Evolutionary conservation across 53 echinoderm and acorn worm species (phyloP).

Genomic region (Zoroaster sp.): DNA sequence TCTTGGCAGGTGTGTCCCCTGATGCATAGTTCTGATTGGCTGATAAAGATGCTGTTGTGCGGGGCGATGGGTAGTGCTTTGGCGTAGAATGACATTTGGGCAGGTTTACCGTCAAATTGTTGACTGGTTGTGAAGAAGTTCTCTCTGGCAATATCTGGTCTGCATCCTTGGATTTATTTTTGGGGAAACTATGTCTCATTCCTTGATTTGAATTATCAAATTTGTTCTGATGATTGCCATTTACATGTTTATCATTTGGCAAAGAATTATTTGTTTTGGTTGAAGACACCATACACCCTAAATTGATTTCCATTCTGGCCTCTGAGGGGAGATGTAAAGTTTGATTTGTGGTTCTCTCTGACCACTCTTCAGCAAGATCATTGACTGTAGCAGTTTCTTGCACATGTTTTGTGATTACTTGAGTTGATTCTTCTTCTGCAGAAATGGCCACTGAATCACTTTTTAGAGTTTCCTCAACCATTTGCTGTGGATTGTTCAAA

Average conservation of each 20-base stretch:
- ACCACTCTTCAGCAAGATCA: not conserved
- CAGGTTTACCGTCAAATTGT: not conserved
- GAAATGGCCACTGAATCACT: not conserved
- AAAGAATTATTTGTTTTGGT: not conserved
- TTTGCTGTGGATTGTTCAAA: not conserved
- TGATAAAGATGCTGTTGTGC: not conserved
- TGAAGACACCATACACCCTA: not conserved
- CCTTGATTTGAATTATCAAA: not conserved
- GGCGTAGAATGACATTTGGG: constrained; percentile 2
- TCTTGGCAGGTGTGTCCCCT: not conserved
- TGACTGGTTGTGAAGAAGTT: not conserved
- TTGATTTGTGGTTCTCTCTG: not conserved
- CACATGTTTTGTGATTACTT: not conserved
- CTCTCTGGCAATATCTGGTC: not conserved
- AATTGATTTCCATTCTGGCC: not conserved
- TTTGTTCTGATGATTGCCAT: not conserved
- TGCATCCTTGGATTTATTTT: not conserved
- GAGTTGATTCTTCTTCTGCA: not conserved
- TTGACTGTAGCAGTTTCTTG: not conserved
- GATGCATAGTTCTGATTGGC: not conserved
- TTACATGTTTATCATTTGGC: not conserved
- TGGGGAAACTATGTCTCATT: not conserved
- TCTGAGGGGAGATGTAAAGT: not conserved
- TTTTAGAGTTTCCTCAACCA: not conserved
- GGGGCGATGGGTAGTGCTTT: not conserved